Conservation (phyloP, 2,113 vertebrate species). For the Pygoscelis adeliae region DNA sequence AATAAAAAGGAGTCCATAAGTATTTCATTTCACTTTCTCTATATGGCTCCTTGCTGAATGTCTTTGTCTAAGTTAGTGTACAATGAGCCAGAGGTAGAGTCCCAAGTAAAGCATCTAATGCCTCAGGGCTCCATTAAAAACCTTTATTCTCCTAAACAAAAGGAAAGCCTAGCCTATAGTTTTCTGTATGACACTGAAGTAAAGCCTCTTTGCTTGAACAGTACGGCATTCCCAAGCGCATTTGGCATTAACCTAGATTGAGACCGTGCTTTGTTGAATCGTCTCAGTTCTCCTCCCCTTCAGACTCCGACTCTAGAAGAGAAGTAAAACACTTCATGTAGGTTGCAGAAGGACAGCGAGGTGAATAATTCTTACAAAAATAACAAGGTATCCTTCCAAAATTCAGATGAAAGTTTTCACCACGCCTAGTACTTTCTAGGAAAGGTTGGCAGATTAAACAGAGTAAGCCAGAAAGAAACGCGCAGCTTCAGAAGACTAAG, state of each 20-base stretch:
- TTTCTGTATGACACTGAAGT: slow-evolving; percentile 76
- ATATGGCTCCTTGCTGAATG: slow-evolving; percentile 71
- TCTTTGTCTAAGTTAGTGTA: slow-evolving; percentile 75
- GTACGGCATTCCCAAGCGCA: slow-evolving; percentile 62
- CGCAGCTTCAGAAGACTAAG: background rate
- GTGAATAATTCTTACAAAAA: background rate
- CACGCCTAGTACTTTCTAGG: background rate
- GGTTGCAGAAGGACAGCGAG: background rate
- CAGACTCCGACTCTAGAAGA: slow-evolving; percentile 87
- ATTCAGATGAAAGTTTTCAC: background rate
- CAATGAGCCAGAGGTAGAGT: slow-evolving; percentile 75
- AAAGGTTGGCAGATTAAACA: background rate
- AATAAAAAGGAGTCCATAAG: slow-evolving; percentile 79
- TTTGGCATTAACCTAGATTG: slow-evolving; percentile 42
- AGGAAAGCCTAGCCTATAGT: slow-evolving; percentile 74
- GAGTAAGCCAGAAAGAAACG: background rate
- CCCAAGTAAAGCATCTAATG: slow-evolving; percentile 74
- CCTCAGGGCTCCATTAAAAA: slow-evolving; percentile 76
- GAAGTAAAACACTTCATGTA: background rate
- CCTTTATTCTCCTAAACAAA: slow-evolving; percentile 72
- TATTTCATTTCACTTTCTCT: slow-evolving; percentile 56
- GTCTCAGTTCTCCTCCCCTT: slow-evolving; percentile 84
- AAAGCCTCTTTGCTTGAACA: slow-evolving; percentile 69
- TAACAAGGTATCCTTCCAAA: background rate
- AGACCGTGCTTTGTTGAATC: slow-evolving; percentile 51